Percentiles rank a stretch among this genome's conserved stretches.
These are phyloP conservation scores for Chaitophorus viminalis DNA, from an alignment of 2,888 invertebrate species.

Conservation along the genomic window DNA sequence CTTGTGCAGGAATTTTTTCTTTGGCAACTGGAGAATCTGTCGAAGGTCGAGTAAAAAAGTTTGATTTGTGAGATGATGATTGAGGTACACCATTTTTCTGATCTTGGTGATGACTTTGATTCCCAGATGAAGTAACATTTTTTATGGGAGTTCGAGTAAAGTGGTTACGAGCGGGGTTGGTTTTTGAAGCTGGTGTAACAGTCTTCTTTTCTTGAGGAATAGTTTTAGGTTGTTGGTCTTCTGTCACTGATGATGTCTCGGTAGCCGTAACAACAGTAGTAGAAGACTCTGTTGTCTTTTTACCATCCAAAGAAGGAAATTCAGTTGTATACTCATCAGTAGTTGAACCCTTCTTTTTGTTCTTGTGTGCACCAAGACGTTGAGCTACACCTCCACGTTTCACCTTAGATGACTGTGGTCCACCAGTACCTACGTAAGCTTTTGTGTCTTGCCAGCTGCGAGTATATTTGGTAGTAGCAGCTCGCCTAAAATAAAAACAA, in stretches of 20 bases:
- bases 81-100: not conserved
- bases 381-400: not conserved
- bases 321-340: slow-evolving; percentile 17
- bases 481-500: slow-evolving; percentile 73
- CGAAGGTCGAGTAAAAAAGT: not conserved
- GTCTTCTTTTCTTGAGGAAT: slow-evolving; percentile 6
- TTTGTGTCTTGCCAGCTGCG: slow-evolving; percentile 94
- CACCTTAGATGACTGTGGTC: not conserved
- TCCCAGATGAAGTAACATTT: not conserved
- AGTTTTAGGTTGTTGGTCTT: slow-evolving; percentile 2
- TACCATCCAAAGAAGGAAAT: not conserved
- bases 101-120: not conserved
- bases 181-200: too few species aligned
- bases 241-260: not conserved
- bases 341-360: slow-evolving; percentile 9
- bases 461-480: slow-evolving; percentile 86
- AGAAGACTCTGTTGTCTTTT: not conserved
- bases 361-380: not conserved
- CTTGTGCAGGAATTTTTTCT: not conserved
- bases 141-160: not conserved
- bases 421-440: slow-evolving; percentile 72
- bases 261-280: not conserved
- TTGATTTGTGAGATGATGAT: not conserved
- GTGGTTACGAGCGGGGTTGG: not conserved
- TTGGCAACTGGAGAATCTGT: not conserved